Evolutionary conservation across 2,888 invertebrate species (phyloP), one percentile per base, ranked within the genome.

Genomic region (Rhagonycha fulva): DNA sequence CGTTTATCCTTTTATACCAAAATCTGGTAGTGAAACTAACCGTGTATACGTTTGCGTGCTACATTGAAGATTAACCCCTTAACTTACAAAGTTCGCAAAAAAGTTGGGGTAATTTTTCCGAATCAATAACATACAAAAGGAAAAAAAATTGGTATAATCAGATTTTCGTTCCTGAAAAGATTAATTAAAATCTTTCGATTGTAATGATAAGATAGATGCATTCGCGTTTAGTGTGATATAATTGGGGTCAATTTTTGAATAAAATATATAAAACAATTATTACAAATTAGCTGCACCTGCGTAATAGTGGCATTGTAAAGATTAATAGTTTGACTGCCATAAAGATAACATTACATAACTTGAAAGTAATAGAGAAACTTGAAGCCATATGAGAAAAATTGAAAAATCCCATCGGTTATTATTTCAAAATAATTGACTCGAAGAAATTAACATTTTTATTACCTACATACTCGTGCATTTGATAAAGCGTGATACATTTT

Each of bases 21-120:
- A 72, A 72, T 72, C 71, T 67, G 71, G 26, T 62, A 66, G 60
- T 60, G 71, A 23, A 60, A 28, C 30, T 19, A 28, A 68, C 32
- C 14, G 47, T 60, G 71, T 24, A 26, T 67, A 32, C 66, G 62
- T 72, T 71, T 63, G 30, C 26, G 47, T 14, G 23, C n/a, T 24
- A 28, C 26, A 19, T 63, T 11, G 30, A 32, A 14, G 71, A 62
- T 63, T 19, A 71, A 71, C 63, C 63, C 63, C 63, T 24, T 24
- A 66, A 26, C 63, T 66, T 66, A 26, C 26, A 24, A 66, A 23
- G 63, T 66, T 66, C n/a, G 19, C 63, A 26, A 66, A 24, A 66
- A 24, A 66, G 26, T 66, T 66, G 63, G 63, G 23, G 63, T 66
- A 66, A 66, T 66, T 66, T 66, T 66, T 66, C 26, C 62, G 62